A percentile compares a stretch with the other conserved stretches of the same genome.
Evolutionary conservation across 2,888 invertebrate species (phyloP).

Genomic region (Nezara viridula): DNA sequence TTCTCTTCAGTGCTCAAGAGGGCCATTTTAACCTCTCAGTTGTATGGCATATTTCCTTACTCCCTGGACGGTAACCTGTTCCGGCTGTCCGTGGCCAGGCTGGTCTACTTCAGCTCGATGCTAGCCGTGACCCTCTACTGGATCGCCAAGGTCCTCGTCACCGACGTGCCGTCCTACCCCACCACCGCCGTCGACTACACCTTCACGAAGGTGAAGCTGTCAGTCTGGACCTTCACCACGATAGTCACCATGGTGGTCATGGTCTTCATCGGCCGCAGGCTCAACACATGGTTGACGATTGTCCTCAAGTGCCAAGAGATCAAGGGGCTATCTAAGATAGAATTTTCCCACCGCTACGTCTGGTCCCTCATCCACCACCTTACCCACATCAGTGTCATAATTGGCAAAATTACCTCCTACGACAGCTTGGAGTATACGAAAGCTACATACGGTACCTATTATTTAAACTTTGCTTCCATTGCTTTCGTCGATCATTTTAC

Average conservation of each 20-base stretch:
- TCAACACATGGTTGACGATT: neutral
- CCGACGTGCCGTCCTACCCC: neutral
- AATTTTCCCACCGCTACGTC: neutral
- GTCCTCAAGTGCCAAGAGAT: neutral
- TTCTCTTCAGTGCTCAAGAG: neutral
- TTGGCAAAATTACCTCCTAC: neutral
- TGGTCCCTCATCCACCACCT: neutral
- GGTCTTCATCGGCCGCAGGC: neutral
- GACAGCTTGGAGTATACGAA: neutral
- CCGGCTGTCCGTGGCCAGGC: neutral
- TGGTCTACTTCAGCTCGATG: neutral
- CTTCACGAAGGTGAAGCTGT: neutral
- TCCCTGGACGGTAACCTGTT: neutral
- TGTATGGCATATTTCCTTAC: constrained; percentile 20
- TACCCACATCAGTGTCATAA: neutral
- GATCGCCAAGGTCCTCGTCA: neutral
- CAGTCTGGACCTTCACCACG: neutral
- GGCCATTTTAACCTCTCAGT: neutral
- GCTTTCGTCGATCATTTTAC: constrained; percentile 20
- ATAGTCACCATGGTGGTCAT: neutral
- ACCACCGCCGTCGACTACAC: neutral
- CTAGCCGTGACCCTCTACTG: neutral
- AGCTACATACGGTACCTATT: neutral
- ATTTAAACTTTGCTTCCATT: neutral
- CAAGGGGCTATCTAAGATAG: neutral